These are phyloP conservation scores for Glossosoma conforme DNA, from an alignment of 1,140 invertebrate species.

Conservation along the genomic window DNA sequence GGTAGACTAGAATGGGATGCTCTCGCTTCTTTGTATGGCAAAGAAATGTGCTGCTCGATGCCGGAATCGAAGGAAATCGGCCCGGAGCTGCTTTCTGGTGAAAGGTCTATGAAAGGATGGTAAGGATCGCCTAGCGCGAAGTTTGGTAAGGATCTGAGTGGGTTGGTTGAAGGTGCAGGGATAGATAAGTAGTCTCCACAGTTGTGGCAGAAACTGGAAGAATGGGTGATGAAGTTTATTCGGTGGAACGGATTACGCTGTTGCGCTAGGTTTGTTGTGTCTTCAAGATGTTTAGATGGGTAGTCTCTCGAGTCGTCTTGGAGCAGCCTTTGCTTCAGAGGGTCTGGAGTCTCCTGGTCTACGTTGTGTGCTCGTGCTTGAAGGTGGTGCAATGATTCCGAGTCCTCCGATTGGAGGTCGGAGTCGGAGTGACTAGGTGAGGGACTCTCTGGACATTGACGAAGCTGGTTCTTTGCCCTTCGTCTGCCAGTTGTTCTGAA, in stretches of 20 bases:
- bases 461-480: slow-evolving; percentile 31
- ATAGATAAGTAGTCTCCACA: slow-evolving; percentile 25
- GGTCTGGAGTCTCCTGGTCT: slow-evolving; percentile 7
- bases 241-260: slow-evolving; percentile 1
- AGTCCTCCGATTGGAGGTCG: slow-evolving; percentile 12
- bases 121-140: slow-evolving; percentile 15
- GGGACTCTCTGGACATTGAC: slow-evolving; percentile 21
- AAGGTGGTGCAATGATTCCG: background rate
- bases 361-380: slow-evolving; percentile 1
- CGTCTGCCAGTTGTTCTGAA: slow-evolving; percentile 29
- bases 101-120: slow-evolving; percentile 21
- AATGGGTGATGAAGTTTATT: slow-evolving; percentile 2
- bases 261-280: slow-evolving; percentile 1
- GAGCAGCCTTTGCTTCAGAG: slow-evolving; percentile 21
- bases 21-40: slow-evolving; percentile 28
- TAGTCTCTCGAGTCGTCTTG: slow-evolving; percentile 3
- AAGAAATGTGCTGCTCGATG: slow-evolving; percentile 28
- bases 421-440: slow-evolving; percentile 20
- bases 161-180: slow-evolving; percentile 1
- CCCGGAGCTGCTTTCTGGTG: slow-evolving; percentile 29
- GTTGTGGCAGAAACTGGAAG: slow-evolving; percentile 25
- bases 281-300: slow-evolving; percentile 4
- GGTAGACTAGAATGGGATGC: slow-evolving; percentile 31
- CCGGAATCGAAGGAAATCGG: slow-evolving; percentile 32
- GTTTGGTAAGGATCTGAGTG: slow-evolving; percentile 25